Evolutionary conservation across 2,113 vertebrate species (phyloP).

Genomic region (Ramphastos sulfuratus): DNA sequence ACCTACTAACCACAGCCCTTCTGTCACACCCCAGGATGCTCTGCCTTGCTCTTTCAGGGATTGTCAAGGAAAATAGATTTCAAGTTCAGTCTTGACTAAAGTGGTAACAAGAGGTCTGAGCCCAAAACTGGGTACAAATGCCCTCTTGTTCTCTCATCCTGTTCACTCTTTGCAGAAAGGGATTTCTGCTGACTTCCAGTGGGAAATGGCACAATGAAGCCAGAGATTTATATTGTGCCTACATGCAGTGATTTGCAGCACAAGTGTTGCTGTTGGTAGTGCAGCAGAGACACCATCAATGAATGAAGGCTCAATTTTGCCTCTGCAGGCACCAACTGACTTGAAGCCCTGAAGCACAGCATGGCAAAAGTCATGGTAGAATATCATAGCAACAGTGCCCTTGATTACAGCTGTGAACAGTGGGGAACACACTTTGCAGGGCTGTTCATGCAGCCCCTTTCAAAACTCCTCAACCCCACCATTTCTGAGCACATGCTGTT

Average conservation of each 20-base stretch:
- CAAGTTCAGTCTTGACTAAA: neutral
- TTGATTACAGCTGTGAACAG: neutral
- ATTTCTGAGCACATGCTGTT: neutral
- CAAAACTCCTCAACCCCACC: neutral
- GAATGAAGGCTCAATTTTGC: neutral
- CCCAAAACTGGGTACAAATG: neutral
- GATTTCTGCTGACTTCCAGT: neutral
- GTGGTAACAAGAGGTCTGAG: neutral
- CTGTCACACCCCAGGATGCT: neutral
- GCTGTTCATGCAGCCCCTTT: neutral
- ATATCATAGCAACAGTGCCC: neutral
- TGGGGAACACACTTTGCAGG: neutral
- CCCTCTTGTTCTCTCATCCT: neutral
- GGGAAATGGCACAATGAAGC: neutral
- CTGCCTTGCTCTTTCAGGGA: neutral
- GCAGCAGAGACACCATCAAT: rapidly evolving
- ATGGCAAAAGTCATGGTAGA: neutral
- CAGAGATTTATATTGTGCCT: neutral
- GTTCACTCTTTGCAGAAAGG: neutral
- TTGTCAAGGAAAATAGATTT: neutral
- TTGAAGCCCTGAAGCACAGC: neutral
- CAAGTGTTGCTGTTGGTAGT: neutral
- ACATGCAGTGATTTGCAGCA: rapidly evolving
- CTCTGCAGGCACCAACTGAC: neutral
- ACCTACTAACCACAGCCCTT: too few species aligned